A percentile compares a stretch with the other conserved stretches of the same genome.
phyloP scores from a whole-genome alignment of 2,113 vertebrate genomes.

The Prinia subflava region DNA sequence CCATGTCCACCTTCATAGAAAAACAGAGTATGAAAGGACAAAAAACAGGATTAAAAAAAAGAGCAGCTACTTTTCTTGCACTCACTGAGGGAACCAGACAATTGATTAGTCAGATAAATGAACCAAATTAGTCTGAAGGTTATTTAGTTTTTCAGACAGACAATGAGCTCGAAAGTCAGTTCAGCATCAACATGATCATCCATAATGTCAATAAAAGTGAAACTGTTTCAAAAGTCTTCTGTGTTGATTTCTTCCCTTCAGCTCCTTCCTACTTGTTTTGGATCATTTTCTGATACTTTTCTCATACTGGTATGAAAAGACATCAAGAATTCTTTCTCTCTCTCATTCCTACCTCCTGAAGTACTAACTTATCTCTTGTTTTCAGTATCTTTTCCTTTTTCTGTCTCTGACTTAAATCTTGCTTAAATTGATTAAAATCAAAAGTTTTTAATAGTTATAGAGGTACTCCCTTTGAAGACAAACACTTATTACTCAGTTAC shows the following conservation, averaged over 20 bases:
- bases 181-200: neutral
- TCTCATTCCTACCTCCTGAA: neutral
- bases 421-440: neutral
- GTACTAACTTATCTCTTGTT: neutral
- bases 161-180: neutral
- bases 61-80: neutral
- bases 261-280: neutral
- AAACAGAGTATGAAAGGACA: neutral
- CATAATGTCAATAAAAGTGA: neutral
- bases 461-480: neutral
- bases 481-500: neutral
- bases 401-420: neutral
- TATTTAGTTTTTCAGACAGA: neutral
- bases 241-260: neutral
- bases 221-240: neutral
- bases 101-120: neutral
- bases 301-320: neutral
- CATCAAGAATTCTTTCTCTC: neutral
- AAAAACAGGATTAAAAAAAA: neutral
- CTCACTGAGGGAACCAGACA: neutral
- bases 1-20: neutral
- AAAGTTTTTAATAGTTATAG: neutral
- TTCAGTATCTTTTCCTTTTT: neutral
- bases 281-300: neutral
- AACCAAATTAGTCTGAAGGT: neutral